These are phyloP conservation scores for Bombus superbus DNA, from an alignment of 1,140 invertebrate species.

Conservation along the genomic window DNA sequence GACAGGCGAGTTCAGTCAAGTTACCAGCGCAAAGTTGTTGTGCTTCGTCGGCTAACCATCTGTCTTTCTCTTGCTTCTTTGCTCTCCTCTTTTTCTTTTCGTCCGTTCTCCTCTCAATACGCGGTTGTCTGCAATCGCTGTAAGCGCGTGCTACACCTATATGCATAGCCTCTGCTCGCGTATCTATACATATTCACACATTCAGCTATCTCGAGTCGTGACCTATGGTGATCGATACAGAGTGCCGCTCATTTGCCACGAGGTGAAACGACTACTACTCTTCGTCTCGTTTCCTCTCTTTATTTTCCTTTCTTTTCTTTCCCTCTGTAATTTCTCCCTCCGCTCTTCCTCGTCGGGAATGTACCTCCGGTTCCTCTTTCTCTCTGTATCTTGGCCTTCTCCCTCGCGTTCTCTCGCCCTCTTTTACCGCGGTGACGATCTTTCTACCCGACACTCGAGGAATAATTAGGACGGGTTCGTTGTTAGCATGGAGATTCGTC, in stretches of 20 bases:
- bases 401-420: conserved; percentile 24
- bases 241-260: conserved; percentile 67
- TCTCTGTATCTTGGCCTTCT: conserved; percentile 6
- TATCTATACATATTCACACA: conserved; percentile 47
- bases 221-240: conserved; percentile 68
- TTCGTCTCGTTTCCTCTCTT: conserved; percentile 30
- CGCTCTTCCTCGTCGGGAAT: background rate
- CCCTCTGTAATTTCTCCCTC: background rate
- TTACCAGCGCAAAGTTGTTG: conserved; percentile 55
- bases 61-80: conserved; percentile 18
- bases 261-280: conserved; percentile 61
- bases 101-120: conserved; percentile 25
- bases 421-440: conserved; percentile 59
- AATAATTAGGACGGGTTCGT: conserved; percentile 75
- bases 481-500: conserved; percentile 74
- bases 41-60: conserved; percentile 47
- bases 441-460: conserved; percentile 65
- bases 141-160: conserved; percentile 3
- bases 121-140: conserved; percentile 54
- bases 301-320: background rate
- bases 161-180: background rate
- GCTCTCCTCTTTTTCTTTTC: conserved; percentile 9
- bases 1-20: conserved; percentile 37
- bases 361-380: background rate
- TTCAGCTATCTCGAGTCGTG: conserved; percentile 61